Evolutionary conservation across 2,888 invertebrate species (phyloP), one percentile per base, ranked within the genome.

Genomic region (Clunio marinus): DNA sequence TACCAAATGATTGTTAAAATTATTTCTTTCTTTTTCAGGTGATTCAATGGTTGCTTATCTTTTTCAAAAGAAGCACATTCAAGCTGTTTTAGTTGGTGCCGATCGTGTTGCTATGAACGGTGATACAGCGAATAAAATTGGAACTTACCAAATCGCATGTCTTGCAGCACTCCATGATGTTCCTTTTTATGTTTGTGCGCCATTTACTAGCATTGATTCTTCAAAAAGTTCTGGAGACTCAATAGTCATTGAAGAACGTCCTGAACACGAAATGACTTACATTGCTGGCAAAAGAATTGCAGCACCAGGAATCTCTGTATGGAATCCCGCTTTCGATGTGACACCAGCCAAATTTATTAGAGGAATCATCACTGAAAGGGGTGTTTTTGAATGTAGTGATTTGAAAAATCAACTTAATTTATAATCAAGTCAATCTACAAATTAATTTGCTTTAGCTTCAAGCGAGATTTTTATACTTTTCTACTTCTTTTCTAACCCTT

Each of bases 271-370:
- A 80, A 89, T 99, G 88, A 94, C 94, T 0, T 88, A 89, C 75
- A 85, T 97, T 51, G 92, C 91, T 45, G 93, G 92, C 72, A 85
- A 87, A 72, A 83, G 88, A 76, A 91, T 96, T 74, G 95, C 96
- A 63, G 93, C 96, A 5, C 85, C 88, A 75, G 93, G 92, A 57
- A 22, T 62, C 68, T 83, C 84, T 67, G 96, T 94, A 76, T 99
- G 97, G 97, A 98, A 99, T 83, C 98, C 98, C 63, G 93, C 97
- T 0, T 99, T 99, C 78, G 99, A 99, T 80, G 91, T 99, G 0
- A 98, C 99, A 2, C 98, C 98, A 25, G 93, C 93, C 0, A 81
- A 83, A 17, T 83, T 99, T 32, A 97, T 99, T 71, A 90, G 92
- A 69, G 96, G 88, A 20, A 93, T 98, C 71, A 91, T 99, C 35